Base-by-base conservation (phyloP, 2,797 vertebrate genomes). In the Threskiornis aethiopicus region DNA sequence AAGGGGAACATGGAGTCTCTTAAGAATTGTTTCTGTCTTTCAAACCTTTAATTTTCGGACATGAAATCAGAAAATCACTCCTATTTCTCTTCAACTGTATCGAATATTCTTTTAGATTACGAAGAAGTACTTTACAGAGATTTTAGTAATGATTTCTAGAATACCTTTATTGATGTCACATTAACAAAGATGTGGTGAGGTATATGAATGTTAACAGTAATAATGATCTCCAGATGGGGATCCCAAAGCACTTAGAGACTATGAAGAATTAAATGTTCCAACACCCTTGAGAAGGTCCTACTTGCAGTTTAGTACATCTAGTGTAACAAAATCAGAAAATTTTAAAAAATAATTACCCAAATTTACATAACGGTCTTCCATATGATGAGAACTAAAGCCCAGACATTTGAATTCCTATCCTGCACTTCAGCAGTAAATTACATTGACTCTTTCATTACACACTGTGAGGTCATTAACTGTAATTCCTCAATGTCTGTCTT, bases 61-160 rank as follows among this genome's bases (percentile, higher is more conserved):
- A 49, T 31, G 16, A 24, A 49, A 44, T 55, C 18, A 57, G 29
- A 83, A 72, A 82, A 87, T 4, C 2, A 7, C 25, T 78, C 13
- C 5, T 66, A 24, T 15, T 14, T 97, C 55, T 94, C 57, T 89
- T 82, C 86, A 94, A 58, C 71, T 90, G 71, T 51, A n/a, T 37
- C 82, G 66, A 93, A 90, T 96, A 90, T 85, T 87, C 52, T 87
- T 86, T 92, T 86, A 89, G 65, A 39, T 93, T 88, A 87, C 57
- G 84, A 93, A 92, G 35, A 94, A 87, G 49, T 94, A 86, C 69
- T 97, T 97, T 62, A 90, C 44, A 88, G 83, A 62, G 26, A 90
- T 94, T 84, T 80, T 85, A 86, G 14, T 25, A 37, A 42, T 41
- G 11, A 25, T 76, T 95, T 89, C 31, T 42, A 77, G 15, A 88